These are phyloP conservation scores for Scaeva pyrastri DNA, from an alignment of 2,888 invertebrate genomes.

Conservation along the genomic window DNA sequence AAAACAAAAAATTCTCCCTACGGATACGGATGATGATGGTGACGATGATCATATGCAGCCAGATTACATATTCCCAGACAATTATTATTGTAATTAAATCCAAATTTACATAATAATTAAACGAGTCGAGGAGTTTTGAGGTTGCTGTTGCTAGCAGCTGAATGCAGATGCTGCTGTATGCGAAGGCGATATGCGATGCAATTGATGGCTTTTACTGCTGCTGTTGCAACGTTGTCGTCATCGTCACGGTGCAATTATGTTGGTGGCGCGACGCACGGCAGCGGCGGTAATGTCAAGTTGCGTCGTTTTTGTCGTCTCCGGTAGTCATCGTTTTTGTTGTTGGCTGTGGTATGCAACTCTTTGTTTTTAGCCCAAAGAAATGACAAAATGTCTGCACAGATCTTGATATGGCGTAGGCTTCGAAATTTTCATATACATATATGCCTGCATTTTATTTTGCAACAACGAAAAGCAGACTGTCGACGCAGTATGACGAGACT, in stretches of 20 bases:
- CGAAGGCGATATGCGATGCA: conserved; percentile 14
- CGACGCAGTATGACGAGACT: conserved; percentile 9
- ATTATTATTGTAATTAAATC: conserved; percentile 73
- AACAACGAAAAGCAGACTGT: conserved; percentile 8
- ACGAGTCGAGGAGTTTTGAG: conserved; percentile 48
- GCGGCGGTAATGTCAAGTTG: conserved; percentile 36
- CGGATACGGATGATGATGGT: conserved; percentile 14
- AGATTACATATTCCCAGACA: conserved; percentile 62
- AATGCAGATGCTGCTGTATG: neutral
- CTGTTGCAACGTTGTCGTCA: conserved; percentile 4
- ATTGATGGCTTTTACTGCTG: neutral
- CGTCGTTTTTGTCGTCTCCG: neutral
- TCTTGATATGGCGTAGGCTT: conserved; percentile 53
- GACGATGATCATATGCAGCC: conserved; percentile 14
- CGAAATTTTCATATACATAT: conserved; percentile 12
- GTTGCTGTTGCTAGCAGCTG: no score
- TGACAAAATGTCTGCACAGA: conserved; percentile 68
- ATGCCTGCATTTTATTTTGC: conserved; percentile 34
- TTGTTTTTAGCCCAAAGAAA: conserved; percentile 47
- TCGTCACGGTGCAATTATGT: neutral
- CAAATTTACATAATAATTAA: conserved; percentile 75
- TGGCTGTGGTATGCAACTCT: conserved; percentile 19
- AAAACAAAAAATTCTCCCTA: neutral
- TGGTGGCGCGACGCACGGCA: no score
- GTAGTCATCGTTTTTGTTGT: neutral